These are phyloP conservation scores for Hycleus cichorii DNA, from an alignment of 1,140 invertebrate species.

Conservation along the genomic window DNA sequence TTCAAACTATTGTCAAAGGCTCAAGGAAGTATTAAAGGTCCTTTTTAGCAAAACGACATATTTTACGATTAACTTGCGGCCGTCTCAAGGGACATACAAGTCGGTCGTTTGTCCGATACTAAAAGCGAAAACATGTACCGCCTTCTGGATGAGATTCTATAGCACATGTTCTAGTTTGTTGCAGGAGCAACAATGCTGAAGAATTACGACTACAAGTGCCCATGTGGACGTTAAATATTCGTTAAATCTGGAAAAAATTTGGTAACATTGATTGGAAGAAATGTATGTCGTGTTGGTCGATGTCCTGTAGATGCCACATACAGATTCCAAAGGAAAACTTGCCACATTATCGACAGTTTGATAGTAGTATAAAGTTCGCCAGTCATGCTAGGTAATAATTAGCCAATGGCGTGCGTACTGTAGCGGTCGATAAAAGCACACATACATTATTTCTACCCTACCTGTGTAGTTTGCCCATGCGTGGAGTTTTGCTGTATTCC, in stretches of 20 bases:
- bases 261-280: too few species aligned
- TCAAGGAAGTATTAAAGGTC: conserved; percentile 12
- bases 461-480: conserved; percentile 8
- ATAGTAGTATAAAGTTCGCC: conserved; percentile 1
- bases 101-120: conserved; percentile 19
- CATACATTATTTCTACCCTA: conserved; percentile 15
- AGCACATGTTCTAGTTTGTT: conserved; percentile 22
- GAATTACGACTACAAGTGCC: too few species aligned
- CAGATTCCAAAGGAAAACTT: conserved; percentile 1
- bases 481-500: conserved; percentile 5
- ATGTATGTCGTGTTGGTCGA: too few species aligned
- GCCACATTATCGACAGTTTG: conserved; percentile 9
- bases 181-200: neutral
- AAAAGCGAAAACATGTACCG: conserved; percentile 21
- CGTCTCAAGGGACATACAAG: conserved; percentile 18
- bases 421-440: conserved; percentile 11
- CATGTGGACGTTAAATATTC: too few species aligned
- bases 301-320: too few species aligned
- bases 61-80: conserved; percentile 18
- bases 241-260: too few species aligned
- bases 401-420: conserved; percentile 27
- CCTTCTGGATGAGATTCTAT: conserved; percentile 5
- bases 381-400: conserved; percentile 32
- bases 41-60: conserved; percentile 12
- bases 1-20: conserved; percentile 7